A percentile compares a stretch with the other conserved stretches of the same genome.
phyloP scores from a whole-genome alignment of 92 coral and sea anemone species.

The Pocillopora meandrina region DNA sequence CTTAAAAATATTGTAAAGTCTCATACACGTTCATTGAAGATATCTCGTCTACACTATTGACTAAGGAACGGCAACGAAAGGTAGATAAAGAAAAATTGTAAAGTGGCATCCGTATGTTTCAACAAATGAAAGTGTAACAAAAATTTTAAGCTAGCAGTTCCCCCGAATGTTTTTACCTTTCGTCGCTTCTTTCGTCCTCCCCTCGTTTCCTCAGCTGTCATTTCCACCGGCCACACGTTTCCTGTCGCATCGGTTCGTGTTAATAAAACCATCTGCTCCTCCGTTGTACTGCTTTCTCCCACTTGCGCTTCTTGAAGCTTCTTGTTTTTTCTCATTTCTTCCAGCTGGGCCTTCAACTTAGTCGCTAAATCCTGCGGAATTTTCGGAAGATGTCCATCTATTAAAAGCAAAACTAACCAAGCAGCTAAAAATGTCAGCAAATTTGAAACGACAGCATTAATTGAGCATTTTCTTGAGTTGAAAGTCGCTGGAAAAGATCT shows the following conservation, averaged over 20 bases:
- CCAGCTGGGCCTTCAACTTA: constrained; percentile 74
- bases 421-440: background rate
- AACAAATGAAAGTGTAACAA: no score
- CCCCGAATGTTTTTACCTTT: constrained; percentile 49
- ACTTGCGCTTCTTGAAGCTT: constrained; percentile 74
- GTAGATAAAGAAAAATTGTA: no score
- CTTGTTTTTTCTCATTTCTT: constrained; percentile 83
- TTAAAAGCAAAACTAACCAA: background rate
- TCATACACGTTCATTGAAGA: no score
- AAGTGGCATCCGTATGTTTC: no score
- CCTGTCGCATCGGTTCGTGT: constrained; percentile 92
- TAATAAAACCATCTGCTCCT: constrained; percentile 73
- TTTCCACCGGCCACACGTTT: constrained; percentile 85
- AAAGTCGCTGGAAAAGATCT: no score
- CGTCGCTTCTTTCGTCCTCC: constrained; percentile 79
- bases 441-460: background rate
- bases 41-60: no score
- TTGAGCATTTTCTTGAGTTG: accelerated
- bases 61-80: no score
- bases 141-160: no score
- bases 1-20: no score
- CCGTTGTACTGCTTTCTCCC: background rate
- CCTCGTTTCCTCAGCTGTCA: constrained; percentile 58
- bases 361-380: constrained; percentile 79
- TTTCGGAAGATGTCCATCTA: background rate